phyloP scores from a whole-genome alignment of 1,140 invertebrate genomes.

The Bombus pascuorum region DNA sequence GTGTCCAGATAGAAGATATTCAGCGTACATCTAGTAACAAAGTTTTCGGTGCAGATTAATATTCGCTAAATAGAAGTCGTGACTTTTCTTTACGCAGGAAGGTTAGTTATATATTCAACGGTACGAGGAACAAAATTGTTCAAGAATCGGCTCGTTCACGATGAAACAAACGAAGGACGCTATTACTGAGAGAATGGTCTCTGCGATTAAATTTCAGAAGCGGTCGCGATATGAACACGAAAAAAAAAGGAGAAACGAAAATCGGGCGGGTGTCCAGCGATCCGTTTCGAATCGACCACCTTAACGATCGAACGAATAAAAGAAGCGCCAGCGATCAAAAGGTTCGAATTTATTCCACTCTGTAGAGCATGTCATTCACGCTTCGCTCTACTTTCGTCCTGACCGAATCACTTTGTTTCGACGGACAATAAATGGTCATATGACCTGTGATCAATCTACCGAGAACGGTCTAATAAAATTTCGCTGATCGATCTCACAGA shows the following conservation, averaged over 20 bases:
- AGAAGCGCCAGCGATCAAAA: conserved; percentile 58
- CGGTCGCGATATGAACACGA: no score
- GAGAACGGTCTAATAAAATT: conserved; percentile 51
- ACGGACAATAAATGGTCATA: conserved; percentile 51
- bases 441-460: conserved; percentile 58
- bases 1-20: no score
- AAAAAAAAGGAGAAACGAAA: neutral
- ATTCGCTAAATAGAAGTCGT: no score
- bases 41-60: no score
- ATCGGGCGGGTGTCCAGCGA: conserved; percentile 9
- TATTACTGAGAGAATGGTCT: neutral
- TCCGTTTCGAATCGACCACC: conserved; percentile 28
- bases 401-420: conserved; percentile 65
- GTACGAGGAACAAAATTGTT: no score
- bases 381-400: conserved; percentile 52
- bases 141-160: no score
- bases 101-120: no score
- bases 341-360: conserved; percentile 65
- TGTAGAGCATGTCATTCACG: conserved; percentile 52
- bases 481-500: neutral
- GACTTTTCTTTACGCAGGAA: no score
- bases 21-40: no score
- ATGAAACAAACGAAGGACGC: neutral
- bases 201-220: neutral
- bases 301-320: conserved; percentile 62